phyloP scores from a whole-genome alignment of 2,113 vertebrate genomes.

The Ginglymostoma cirratum region DNA sequence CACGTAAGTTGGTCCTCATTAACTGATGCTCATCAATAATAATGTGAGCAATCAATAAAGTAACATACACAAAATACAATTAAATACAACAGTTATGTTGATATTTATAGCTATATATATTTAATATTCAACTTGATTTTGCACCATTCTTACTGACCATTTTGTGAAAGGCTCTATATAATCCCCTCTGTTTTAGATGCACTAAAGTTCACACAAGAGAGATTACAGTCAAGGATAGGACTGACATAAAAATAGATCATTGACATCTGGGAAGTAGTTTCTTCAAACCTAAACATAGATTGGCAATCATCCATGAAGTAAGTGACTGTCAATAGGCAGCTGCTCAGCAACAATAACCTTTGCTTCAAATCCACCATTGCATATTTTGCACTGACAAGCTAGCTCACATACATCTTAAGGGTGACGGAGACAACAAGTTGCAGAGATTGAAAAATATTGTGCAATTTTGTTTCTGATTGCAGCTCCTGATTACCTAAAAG shows the following conservation, averaged over 20 bases:
- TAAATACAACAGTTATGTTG: neutral
- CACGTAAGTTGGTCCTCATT: no score
- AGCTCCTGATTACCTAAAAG: neutral
- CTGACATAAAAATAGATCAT: neutral
- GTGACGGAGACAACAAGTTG: neutral
- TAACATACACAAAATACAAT: neutral
- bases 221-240: neutral
- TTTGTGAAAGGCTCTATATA: neutral
- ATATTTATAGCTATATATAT: neutral
- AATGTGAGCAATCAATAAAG: neutral
- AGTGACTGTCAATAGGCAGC: neutral
- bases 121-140: neutral
- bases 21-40: no score
- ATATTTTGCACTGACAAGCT: neutral
- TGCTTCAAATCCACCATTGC: neutral
- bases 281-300: constrained; percentile 18
- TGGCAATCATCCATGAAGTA: neutral
- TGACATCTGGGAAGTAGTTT: neutral
- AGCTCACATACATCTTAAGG: neutral
- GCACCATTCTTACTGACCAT: neutral
- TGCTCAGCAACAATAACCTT: neutral
- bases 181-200: neutral
- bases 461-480: neutral
- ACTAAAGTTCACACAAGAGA: neutral
- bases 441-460: neutral